Evolutionary conservation across 2,797 vertebrate species (phyloP).

Genomic region (Urocyon cinereoargenteus): DNA sequence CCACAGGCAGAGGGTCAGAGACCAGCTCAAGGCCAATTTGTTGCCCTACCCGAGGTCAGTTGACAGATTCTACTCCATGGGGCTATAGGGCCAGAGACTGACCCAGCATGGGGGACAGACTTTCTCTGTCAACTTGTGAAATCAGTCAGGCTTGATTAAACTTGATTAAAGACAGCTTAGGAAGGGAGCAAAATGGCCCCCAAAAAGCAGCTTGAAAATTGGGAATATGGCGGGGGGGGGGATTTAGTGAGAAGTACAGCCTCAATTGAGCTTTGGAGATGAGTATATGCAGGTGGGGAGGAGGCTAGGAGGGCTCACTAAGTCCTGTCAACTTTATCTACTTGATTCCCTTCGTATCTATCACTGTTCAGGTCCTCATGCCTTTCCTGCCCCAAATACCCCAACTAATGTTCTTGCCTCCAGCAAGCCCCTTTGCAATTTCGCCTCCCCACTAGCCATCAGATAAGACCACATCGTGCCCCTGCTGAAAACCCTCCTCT

Average conservation of each 20-base stretch:
- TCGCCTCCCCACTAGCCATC: background rate
- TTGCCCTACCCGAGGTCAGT: constrained; percentile 51
- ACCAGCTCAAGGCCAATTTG: constrained; percentile 68
- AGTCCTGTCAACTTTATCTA: background rate
- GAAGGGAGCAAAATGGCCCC: background rate
- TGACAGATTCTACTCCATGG: constrained; percentile 52
- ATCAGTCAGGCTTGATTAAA: constrained; percentile 56
- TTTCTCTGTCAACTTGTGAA: constrained; percentile 13
- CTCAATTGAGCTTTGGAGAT: background rate
- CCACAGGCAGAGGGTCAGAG: constrained; percentile 66
- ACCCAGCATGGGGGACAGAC: background rate
- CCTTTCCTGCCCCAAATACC: background rate
- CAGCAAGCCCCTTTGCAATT: background rate
- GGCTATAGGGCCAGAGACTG: background rate
- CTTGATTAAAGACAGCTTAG: constrained; percentile 17
- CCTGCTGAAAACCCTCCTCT: background rate
- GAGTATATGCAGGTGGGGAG: background rate
- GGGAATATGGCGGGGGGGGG: background rate
- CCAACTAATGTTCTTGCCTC: constrained; percentile 2
- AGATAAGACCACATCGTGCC: background rate
- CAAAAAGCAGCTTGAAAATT: background rate
- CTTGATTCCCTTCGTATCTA: background rate
- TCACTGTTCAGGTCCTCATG: background rate
- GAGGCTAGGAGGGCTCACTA: background rate
- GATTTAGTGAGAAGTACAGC: background rate